These are phyloP conservation scores for Bolinopsis microptera DNA, from an alignment of 37 sponge, comb jelly and placozoan genomes.

Conservation along the genomic window DNA sequence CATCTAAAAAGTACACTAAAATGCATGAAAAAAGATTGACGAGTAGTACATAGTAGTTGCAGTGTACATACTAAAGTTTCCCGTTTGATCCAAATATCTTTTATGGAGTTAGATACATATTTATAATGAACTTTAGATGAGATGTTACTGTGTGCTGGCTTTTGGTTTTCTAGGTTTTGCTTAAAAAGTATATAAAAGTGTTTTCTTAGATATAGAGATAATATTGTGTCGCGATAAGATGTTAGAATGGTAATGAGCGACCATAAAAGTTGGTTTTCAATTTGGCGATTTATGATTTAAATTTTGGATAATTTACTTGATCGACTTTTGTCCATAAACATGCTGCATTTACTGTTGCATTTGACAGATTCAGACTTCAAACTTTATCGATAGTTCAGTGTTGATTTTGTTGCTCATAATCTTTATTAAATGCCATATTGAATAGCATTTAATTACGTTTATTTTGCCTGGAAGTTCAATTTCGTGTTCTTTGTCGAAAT, in stretches of 20 bases:
- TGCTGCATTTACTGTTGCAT: not conserved
- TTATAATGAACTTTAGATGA: not conserved
- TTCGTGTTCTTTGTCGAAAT: not conserved
- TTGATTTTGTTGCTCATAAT: not conserved
- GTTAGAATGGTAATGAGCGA: too few relatives aligned
- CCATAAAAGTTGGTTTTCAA: too few relatives aligned
- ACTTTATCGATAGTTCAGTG: not conserved
- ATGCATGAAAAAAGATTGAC: not conserved
- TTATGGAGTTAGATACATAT: not conserved
- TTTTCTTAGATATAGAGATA: too few relatives aligned
- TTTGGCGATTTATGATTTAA: too few relatives aligned
- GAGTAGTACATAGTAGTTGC: too few relatives aligned
- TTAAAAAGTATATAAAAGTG: not conserved
- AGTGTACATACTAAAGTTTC: not conserved
- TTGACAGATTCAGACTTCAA: not conserved
- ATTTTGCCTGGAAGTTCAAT: not conserved
- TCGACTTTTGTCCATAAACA: too few relatives aligned
- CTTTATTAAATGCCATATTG: not conserved
- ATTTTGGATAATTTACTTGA: too few relatives aligned
- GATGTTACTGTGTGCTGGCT: not conserved
- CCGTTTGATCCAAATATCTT: not conserved
- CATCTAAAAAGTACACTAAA: constrained; percentile 5
- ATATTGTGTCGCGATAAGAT: too few relatives aligned
- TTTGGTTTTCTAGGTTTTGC: not conserved
- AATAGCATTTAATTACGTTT: not conserved